Base-by-base conservation (phyloP, 2,797 vertebrate species). In the Ciconia nigra region DNA sequence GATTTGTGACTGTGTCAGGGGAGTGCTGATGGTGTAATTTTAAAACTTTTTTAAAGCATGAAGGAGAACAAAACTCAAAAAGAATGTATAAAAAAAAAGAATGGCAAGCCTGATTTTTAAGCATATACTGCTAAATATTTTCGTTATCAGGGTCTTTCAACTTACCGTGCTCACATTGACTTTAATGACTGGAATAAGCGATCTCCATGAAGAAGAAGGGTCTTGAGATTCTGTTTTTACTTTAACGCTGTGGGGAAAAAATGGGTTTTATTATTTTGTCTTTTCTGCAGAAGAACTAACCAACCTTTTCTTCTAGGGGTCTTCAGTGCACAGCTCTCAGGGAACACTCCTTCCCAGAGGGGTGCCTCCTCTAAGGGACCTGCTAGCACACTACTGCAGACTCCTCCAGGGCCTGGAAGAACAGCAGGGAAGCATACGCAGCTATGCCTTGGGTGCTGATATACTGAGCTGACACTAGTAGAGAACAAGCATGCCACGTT, bases 111-210 rank as follows among this genome's bases (percentile, higher is more conserved):
- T n/a, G 35, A 92, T 83, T 91, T 74, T 85, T 70, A 80, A 84
- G 13, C 15, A 63, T 41, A 47, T 49, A 46, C 42, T 19, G 25
- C 24, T 69, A 73, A 44, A 31, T 69, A 57, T 18, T 79, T 89
- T 73, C 61, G 57, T 21, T 47, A 42, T 12, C n/a, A 19, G 46
- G 14, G 9, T 69, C 18, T 83, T 92, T 77, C 82, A 52, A 98
- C 99, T 99, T 98, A 99, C 99, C 7, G 99, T 99, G 98, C 99
- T 99, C 98, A 99, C 99, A 95, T 99, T 99, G 70, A 99, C 99
- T 98, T 99, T 99, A 97, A 99, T 99, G 89, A 99, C 99, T 6
- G 99, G 99, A 96, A 99, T 99, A 96, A 99, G 99, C 20, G 99
- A 99, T 73, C 99, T 98, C 99, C 99, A 99, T 2, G 99, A 99